Base-by-base conservation (phyloP, 2,797 vertebrate genomes). In the Siniperca obscura region DNA sequence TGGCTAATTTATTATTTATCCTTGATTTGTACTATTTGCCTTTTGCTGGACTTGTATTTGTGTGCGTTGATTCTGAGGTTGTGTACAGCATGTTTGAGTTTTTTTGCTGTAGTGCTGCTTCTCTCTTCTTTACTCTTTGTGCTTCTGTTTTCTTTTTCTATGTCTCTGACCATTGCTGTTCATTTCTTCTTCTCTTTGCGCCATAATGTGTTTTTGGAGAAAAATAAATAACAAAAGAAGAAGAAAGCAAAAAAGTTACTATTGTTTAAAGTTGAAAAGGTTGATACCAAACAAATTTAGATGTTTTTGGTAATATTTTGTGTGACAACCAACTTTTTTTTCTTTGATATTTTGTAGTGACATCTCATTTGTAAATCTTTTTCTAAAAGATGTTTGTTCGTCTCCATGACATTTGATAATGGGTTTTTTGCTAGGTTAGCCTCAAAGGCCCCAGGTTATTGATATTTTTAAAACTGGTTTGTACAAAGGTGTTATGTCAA, bases 341-440 rank as follows among this genome's bases (percentile, higher is more conserved):
- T 94, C 91, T 95, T 96, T 94, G 85, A 95, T 94, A 96, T 95
- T 99, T 99, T 98, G 96, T 98, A 98, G 97, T 97, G 97, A 97
- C 97, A 98, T 98, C 97, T 98, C 98, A 98, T 98, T 98, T 98
- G 97, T 98, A 98, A 98, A 97, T 97, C 97, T 96, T 98, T 98
- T 97, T 96, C 96, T 97, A 96, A 96, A 81, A 96, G 95, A 97
- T 96, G 94, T 96, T 95, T 93, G 91, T 97, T 96, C 95, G 96
- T 95, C 95, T 95, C 96, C 95, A 96, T 97, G 97, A 96, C 96
- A 96, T 97, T 97, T 98, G 97, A 97, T 97, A 96, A 97, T 96
- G 95, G 94, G 78, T 92, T 97, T 97, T 93, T 97, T 97, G 96
- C 96, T 97, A 97, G 96, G 96, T 97, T 97, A 96, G 97, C 97